A percentile compares a stretch with the other conserved stretches of the same genome.
These are phyloP conservation scores for Virgularia gustaviana DNA, from an alignment of 92 coral and sea anemone species.

Conservation along the genomic window DNA sequence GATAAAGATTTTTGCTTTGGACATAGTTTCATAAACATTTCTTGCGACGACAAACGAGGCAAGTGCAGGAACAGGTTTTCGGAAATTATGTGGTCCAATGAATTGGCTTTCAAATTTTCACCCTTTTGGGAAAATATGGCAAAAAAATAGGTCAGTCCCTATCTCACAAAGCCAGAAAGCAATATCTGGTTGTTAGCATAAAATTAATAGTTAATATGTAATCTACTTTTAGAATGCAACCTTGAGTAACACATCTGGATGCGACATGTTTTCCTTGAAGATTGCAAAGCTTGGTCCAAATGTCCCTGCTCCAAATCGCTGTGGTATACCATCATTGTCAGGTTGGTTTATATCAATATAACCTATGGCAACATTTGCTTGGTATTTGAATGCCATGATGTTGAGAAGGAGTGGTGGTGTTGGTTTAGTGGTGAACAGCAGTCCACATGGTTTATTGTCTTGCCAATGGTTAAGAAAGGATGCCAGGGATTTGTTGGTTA, in stretches of 20 bases:
- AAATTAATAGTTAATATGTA: not conserved
- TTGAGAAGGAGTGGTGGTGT: conserved; percentile 68
- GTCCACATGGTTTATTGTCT: conserved; percentile 75
- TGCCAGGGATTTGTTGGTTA: conserved; percentile 34
- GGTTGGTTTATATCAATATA: conserved; percentile 57
- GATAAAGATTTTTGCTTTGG: conserved; percentile 86
- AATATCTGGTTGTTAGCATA: too few species aligned
- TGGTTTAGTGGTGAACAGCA: conserved; percentile 74
- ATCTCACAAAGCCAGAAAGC: not conserved
- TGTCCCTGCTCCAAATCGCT: conserved; percentile 54
- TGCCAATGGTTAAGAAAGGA: conserved; percentile 56
- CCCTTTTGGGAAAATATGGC: conserved; percentile 47
- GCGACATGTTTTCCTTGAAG: conserved; percentile 77
- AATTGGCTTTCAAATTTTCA: conserved; percentile 71
- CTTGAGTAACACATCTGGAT: conserved; percentile 72
- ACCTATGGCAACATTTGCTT: conserved; percentile 63
- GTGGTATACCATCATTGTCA: conserved; percentile 56
- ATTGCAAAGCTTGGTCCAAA: conserved; percentile 71
- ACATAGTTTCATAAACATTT: conserved; percentile 67
- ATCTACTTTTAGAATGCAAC: conserved; percentile 27
- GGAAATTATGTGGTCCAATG: conserved; percentile 62
- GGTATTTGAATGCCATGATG: conserved; percentile 73
- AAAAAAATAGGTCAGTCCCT: not conserved
- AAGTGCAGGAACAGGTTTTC: conserved; percentile 65
- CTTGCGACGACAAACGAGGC: conserved; percentile 74